Conservation (phyloP, 1,140 invertebrate species). For the Drosophila kepulauana region DNA sequence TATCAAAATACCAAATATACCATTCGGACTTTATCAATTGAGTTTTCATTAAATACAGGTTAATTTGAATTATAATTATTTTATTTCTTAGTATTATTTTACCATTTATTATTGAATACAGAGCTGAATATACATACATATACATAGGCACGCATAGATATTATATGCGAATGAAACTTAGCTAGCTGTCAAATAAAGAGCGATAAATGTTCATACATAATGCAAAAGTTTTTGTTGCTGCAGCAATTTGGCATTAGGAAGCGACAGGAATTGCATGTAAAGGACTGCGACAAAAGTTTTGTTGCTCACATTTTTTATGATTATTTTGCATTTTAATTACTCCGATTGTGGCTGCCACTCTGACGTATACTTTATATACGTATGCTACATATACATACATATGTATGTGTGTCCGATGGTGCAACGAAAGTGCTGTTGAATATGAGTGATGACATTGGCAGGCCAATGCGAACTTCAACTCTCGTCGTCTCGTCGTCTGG, state of each 20-base stretch:
- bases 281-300: conserved; percentile 30
- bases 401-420: background rate
- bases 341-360: conserved; percentile 25
- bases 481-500: background rate
- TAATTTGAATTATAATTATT: too few species aligned
- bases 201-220: conserved; percentile 12
- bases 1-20: too few species aligned
- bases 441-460: conserved; percentile 73
- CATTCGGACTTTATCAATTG: too few species aligned
- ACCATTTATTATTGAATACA: too few species aligned
- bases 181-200: too few species aligned
- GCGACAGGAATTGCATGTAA: conserved; percentile 12
- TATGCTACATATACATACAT: background rate
- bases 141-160: too few species aligned
- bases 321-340: conserved; percentile 66
- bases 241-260: conserved; percentile 24
- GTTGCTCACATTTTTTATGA: conserved; percentile 5
- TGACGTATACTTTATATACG: background rate
- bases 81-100: too few species aligned
- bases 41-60: too few species aligned
- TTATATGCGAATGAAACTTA: too few species aligned
- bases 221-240: conserved; percentile 23
- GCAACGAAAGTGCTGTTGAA: conserved; percentile 61
- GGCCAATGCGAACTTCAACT: conserved; percentile 21
- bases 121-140: too few species aligned